These are phyloP conservation scores for Epinotia nisella DNA, from an alignment of 2,888 invertebrate genomes.

Conservation along the genomic window DNA sequence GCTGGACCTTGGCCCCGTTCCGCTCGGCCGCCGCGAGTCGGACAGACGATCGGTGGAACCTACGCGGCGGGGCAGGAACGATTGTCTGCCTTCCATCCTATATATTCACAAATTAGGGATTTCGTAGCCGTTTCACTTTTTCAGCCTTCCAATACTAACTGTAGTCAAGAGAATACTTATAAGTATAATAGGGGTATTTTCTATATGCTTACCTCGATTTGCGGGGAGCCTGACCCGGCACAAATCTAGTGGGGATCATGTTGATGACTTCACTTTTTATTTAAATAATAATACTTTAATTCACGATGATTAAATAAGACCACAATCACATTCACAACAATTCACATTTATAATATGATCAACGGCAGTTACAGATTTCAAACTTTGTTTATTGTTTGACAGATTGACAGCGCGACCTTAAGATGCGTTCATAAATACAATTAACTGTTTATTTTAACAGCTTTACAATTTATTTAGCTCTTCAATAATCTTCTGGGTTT, in stretches of 20 bases:
- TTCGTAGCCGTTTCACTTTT: no score
- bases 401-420: constrained; percentile 8
- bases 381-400: constrained; percentile 3
- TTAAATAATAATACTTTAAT: background rate
- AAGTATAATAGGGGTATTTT: no score
- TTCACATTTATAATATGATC: background rate
- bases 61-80: constrained; percentile 68
- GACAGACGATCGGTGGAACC: constrained; percentile 74
- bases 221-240: constrained; percentile 59
- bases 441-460: background rate
- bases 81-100: constrained; percentile 66
- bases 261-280: constrained; percentile 19
- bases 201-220: constrained; percentile 74
- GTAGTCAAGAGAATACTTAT: no score
- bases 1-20: constrained; percentile 67
- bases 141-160: no score
- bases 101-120: background rate
- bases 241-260: constrained; percentile 65
- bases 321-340: background rate
- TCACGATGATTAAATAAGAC: background rate
- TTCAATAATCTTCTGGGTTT: constrained; percentile 63
- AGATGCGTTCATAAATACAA: constrained; percentile 13
- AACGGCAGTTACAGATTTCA: constrained; percentile 28
- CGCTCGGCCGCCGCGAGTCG: constrained; percentile 69
- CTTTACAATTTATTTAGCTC: constrained; percentile 46